Evolutionary conservation across 2,888 invertebrate genomes (phyloP).

Genomic region (Tenthredo mesomela): DNA sequence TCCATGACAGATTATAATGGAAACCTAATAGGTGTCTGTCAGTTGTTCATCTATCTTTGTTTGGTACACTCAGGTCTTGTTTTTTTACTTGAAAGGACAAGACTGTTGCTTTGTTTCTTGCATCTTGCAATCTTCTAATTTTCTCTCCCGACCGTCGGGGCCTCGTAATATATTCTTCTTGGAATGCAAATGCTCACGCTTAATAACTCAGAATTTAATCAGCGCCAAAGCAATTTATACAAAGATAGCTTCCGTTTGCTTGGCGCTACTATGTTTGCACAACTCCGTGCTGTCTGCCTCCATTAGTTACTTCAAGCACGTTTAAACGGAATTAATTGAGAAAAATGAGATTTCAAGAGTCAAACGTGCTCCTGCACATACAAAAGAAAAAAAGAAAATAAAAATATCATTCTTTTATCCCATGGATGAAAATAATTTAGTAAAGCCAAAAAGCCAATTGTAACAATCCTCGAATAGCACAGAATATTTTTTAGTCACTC

Average conservation of each 20-base stretch:
- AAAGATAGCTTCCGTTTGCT: slow-evolving; percentile 56
- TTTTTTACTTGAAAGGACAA: neutral
- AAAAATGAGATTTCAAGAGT: slow-evolving; percentile 28
- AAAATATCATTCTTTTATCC: neutral
- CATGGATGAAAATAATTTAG: neutral
- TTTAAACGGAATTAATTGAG: slow-evolving; percentile 46
- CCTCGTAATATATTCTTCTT: slow-evolving; percentile 60
- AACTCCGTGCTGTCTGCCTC: slow-evolving; percentile 32
- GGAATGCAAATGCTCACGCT: slow-evolving; percentile 61
- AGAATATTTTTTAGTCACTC: neutral
- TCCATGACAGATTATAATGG: neutral
- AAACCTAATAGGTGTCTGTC: neutral
- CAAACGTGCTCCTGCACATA: neutral
- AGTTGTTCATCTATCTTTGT: slow-evolving; percentile 9
- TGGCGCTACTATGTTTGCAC: slow-evolving; percentile 40
- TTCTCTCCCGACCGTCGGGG: slow-evolving; percentile 18
- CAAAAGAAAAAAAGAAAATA: neutral
- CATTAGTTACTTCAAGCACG: slow-evolving; percentile 48
- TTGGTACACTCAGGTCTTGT: neutral
- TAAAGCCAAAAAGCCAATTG: neutral
- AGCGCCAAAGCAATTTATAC: slow-evolving; percentile 63
- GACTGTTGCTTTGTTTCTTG: neutral
- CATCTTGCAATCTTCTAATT: slow-evolving; percentile 35
- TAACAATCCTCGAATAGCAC: neutral
- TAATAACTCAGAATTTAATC: slow-evolving; percentile 67